Evolutionary conservation across 2,888 invertebrate species (phyloP), one percentile per base, ranked within the genome.

Genomic region (Cinara cedri): DNA sequence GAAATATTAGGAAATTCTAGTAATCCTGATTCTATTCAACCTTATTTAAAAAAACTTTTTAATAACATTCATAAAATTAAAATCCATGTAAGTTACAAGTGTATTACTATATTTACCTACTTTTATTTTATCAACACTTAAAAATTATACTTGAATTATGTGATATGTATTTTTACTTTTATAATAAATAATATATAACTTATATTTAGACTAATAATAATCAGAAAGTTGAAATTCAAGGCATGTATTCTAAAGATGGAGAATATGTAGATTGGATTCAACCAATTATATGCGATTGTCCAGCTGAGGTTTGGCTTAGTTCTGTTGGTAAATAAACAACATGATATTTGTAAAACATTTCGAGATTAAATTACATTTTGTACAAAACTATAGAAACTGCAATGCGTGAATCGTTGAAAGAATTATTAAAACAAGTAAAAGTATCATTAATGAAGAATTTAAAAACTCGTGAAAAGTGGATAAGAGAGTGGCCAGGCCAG

Each of bases 41-140:
- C 91, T 0, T 95, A 96, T 85, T 87, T 96, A 81, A 95, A 94
- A 85, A 96, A 96, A 85, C 88, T 95, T 51, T 96, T 96, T 85
- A 95, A 94, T 85, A 94, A 94, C 85, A 89, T 96, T 49, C 91
- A 90, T 83, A 91, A 89, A 84, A 87, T 94, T 66, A 90, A 90
- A 83, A 88, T 93, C 26, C 11, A 55, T 11, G 55, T 55, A 51
- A 62, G 54, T 80, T 46, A 46, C 21, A 42, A 6, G 14, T 49
- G 10, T 6, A 26, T 26, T 6, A 34, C 34, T 34, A 34, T 3
- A 34, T n/a, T n/a, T 3, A 42, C 19, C 6, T 16, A 44, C 10
- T 44, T 44, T 21, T 19, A 19, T 42, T 42, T 63, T 63, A 21
- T 11, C 1, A 11, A 11, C 3, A 34, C 34, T 57, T n/a, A n/a